A percentile compares a stretch with the other conserved stretches of the same genome.
These are phyloP conservation scores for Callipepla squamata DNA, from an alignment of 2,113 vertebrate species.

Conservation along the genomic window DNA sequence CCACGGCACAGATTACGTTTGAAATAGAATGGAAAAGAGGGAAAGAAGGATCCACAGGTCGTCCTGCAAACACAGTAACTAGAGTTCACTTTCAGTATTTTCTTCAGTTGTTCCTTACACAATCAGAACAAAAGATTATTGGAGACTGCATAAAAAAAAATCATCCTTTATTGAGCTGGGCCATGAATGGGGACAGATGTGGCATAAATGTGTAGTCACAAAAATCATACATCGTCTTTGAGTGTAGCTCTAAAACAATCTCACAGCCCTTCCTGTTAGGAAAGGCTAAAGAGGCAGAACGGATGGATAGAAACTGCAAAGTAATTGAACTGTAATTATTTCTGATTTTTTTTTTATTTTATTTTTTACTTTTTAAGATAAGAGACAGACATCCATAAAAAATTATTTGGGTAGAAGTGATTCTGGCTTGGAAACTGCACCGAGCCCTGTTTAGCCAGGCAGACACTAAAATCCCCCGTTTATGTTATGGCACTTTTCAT, in stretches of 20 bases:
- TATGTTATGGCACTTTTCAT: background rate
- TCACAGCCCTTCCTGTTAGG: background rate
- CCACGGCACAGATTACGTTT: slow-evolving; percentile 64
- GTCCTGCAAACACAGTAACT: slow-evolving; percentile 45
- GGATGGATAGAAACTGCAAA: background rate
- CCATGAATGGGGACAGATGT: background rate
- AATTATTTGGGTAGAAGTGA: background rate
- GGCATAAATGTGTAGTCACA: background rate
- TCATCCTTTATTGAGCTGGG: background rate
- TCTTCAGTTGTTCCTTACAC: background rate
- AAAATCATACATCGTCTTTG: background rate
- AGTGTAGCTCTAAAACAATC: background rate
- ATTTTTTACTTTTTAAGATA: background rate
- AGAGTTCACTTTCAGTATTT: background rate
- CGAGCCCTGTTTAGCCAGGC: background rate
- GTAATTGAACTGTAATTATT: background rate
- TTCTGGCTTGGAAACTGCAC: background rate
- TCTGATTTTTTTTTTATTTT: background rate
- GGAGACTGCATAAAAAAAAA: background rate
- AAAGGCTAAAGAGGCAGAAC: background rate
- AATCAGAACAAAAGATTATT: background rate
- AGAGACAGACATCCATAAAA: background rate
- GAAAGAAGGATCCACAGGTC: slow-evolving; percentile 53
- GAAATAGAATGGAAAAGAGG: slow-evolving; percentile 53
- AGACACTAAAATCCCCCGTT: background rate